Percentiles rank a stretch among this genome's conserved stretches.
Conservation (phyloP, 2,888 invertebrate species). For the Subacronicta megacephala region DNA sequence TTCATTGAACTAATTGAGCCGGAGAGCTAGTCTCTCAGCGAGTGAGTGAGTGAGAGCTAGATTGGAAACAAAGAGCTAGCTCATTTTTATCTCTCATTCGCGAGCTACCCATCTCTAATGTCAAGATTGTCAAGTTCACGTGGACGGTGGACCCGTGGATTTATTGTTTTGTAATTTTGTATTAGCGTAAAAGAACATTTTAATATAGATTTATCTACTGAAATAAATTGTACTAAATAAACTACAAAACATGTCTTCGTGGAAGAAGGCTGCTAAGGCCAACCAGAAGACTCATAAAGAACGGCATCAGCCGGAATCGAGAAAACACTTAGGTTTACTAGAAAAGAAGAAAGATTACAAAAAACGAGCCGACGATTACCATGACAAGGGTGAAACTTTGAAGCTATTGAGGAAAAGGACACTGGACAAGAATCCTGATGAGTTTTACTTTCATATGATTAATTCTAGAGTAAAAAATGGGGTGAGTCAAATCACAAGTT, state of each 20-base stretch:
- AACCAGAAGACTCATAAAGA: conserved; percentile 96
- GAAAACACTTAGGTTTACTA: conserved; percentile 94
- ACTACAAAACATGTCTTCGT: conserved; percentile 93
- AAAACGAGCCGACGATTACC: conserved; percentile 93
- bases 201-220: background rate
- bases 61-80: too few species aligned
- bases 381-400: conserved; percentile 95
- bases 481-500: conserved; percentile 64
- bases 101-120: too few species aligned
- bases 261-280: conserved; percentile 96
- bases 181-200: too few species aligned
- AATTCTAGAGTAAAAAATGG: conserved; percentile 93
- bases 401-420: conserved; percentile 95
- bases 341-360: conserved; percentile 97
- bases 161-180: too few species aligned
- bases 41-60: too few species aligned
- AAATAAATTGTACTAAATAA: too few species aligned
- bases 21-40: too few species aligned
- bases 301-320: conserved; percentile 94
- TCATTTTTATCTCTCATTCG: too few species aligned
- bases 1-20: too few species aligned
- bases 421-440: conserved; percentile 98
- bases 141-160: too few species aligned
- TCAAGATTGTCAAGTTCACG: too few species aligned
- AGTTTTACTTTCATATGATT: conserved; percentile 99